phyloP scores from a whole-genome alignment of 1,140 invertebrate species.

The Drosophila murphyi region DNA sequence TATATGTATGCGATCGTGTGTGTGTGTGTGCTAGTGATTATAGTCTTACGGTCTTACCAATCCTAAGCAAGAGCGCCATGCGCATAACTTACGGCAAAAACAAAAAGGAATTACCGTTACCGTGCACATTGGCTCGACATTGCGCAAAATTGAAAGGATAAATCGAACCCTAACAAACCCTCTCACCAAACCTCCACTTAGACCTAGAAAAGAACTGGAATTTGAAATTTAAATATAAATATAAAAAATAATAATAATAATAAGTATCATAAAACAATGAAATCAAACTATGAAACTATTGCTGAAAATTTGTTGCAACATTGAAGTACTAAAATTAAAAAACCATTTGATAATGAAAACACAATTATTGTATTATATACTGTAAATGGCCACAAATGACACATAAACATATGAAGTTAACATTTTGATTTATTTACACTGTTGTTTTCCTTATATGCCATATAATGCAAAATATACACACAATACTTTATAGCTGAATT shows the following conservation, averaged over 20 bases:
- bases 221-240: conserved; percentile 36
- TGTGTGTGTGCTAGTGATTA: conserved; percentile 40
- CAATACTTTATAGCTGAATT: conserved; percentile 50
- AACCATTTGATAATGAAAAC: conserved; percentile 29
- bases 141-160: conserved; percentile 43
- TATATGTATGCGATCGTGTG: conserved; percentile 27
- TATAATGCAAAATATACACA: conserved; percentile 37
- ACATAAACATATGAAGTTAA: conserved; percentile 64
- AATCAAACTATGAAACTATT: conserved; percentile 29
- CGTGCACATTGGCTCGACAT: conserved; percentile 63
- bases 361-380: conserved; percentile 68
- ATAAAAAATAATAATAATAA: conserved; percentile 10
- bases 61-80: conserved; percentile 27
- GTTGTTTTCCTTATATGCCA: conserved; percentile 46
- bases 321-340: conserved; percentile 76
- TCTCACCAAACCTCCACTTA: conserved; percentile 30
- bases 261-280: conserved; percentile 17
- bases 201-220: conserved; percentile 72
- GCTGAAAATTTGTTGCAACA: conserved; percentile 79
- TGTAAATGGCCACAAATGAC: conserved; percentile 62
- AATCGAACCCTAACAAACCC: conserved; percentile 54
- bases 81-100: conserved; percentile 31
- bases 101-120: conserved; percentile 39
- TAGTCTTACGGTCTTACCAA: conserved; percentile 48
- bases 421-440: conserved; percentile 56